Conservation (phyloP, 2,113 vertebrate species). For the Amblyornis subalaris region DNA sequence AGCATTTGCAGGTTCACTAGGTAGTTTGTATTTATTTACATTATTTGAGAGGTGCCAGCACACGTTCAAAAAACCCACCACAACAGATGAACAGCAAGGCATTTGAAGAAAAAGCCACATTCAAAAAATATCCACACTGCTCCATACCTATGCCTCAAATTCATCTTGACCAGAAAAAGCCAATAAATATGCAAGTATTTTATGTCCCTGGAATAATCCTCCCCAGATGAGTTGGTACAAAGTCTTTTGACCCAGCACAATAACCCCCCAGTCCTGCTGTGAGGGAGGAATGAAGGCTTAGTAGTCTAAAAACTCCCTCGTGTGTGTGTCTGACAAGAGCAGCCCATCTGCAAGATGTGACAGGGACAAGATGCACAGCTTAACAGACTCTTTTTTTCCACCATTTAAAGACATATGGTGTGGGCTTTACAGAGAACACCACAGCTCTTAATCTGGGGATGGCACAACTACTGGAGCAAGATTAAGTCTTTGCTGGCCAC, state of each 20-base stretch:
- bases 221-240: neutral
- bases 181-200: neutral
- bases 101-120: neutral
- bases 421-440: neutral
- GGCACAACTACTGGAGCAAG: neutral
- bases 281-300: neutral
- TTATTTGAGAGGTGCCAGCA: neutral
- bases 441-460: neutral
- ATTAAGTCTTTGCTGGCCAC: neutral
- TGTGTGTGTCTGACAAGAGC: neutral
- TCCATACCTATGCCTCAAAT: neutral
- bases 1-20: neutral
- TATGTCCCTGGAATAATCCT: neutral
- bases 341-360: neutral
- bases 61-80: neutral
- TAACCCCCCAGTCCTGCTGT: accelerated
- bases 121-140: neutral
- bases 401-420: neutral
- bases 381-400: accelerated
- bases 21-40: neutral
- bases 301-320: accelerated
- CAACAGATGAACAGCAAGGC: neutral
- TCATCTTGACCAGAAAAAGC: neutral
- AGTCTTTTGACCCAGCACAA: neutral
- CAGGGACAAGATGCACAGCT: neutral